Evolutionary conservation across 2,797 vertebrate species (phyloP).

Genomic region (Avahi laniger): DNA sequence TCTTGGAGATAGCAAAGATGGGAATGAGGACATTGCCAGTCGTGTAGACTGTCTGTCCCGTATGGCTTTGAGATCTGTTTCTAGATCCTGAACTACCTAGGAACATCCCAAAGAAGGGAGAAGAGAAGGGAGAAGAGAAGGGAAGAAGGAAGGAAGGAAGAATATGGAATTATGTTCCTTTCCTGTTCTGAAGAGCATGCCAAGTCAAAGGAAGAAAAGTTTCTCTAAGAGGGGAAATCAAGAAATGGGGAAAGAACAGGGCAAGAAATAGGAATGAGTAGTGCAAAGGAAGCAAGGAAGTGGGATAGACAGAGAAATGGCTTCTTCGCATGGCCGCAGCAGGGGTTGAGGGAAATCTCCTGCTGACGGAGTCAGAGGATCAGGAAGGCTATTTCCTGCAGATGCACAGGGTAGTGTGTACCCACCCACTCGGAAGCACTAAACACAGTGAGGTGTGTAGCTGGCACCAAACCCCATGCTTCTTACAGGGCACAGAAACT

Average conservation of each 20-base stretch:
- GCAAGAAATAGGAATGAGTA: background rate
- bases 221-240: background rate
- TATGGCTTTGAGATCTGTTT: background rate
- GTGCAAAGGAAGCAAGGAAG: background rate
- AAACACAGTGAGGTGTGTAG: background rate
- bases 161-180: background rate
- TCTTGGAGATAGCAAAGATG: background rate
- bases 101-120: background rate
- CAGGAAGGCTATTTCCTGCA: background rate
- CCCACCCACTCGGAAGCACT: background rate
- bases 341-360: background rate
- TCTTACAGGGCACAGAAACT: background rate
- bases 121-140: background rate
- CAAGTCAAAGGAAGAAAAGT: background rate
- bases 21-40: background rate
- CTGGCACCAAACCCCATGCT: background rate
- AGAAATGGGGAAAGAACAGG: background rate
- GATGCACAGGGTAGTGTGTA: fast-evolving
- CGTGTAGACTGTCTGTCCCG: background rate
- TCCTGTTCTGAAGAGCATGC: background rate
- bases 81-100: background rate
- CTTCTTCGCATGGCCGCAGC: background rate
- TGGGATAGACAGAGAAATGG: too few species aligned
- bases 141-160: background rate
- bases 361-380: background rate